Conservation (phyloP, 2,113 vertebrate genomes). For the Zosterops pallidus region DNA sequence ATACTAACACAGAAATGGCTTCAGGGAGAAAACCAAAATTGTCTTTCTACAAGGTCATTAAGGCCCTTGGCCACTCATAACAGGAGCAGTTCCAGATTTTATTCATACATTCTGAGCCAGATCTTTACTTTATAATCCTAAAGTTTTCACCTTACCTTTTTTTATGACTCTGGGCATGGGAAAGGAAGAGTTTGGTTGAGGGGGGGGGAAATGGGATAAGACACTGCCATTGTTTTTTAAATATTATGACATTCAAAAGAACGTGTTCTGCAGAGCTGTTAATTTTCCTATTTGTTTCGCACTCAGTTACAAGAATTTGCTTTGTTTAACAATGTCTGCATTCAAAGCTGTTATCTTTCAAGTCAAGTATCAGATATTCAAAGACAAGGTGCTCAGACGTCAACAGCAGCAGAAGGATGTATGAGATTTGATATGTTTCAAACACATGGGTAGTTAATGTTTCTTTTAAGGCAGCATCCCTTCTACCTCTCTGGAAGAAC, state of each 20-base stretch:
- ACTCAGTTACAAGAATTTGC: not conserved
- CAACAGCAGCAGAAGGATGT: not conserved
- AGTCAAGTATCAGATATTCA: not conserved
- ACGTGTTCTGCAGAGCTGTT: not conserved
- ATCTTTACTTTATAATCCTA: not conserved
- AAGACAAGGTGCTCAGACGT: not conserved
- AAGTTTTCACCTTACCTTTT: not conserved
- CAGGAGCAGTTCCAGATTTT: not conserved
- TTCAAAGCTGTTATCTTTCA: not conserved
- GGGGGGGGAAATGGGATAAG: not conserved
- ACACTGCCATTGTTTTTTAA: not conserved
- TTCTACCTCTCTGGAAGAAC: not conserved
- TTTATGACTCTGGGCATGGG: not conserved
- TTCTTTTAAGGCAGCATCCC: not conserved
- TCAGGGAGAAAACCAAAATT: not conserved
- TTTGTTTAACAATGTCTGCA: not conserved
- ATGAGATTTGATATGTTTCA: not conserved
- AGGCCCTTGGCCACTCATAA: not conserved
- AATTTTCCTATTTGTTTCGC: not conserved
- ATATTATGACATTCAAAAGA: not conserved
- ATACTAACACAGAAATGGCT: not conserved
- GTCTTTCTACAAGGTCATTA: not conserved
- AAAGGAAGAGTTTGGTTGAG: not conserved
- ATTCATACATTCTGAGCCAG: not conserved
- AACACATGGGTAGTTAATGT: rapidly evolving